Conservation (phyloP, 1,140 invertebrate genomes). For the Plodia interpunctella region DNA sequence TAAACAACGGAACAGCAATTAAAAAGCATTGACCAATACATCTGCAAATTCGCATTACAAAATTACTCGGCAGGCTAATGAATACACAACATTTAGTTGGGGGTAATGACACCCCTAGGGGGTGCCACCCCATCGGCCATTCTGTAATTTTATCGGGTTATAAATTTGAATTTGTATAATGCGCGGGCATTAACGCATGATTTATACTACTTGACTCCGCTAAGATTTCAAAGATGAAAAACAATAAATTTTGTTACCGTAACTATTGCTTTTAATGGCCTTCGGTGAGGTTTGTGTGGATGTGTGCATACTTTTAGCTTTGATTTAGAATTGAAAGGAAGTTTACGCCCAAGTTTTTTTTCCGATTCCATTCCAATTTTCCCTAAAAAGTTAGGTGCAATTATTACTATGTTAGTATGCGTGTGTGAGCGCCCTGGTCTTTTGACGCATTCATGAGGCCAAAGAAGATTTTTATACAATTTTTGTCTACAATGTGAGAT, state of each 20-base stretch:
- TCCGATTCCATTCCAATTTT: too few species aligned
- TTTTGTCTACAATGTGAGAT: too few species aligned
- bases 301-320: constrained; percentile 8
- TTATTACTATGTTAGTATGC: too few species aligned
- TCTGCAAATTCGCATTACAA: constrained; percentile 4
- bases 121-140: constrained; percentile 46
- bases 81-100: constrained; percentile 63
- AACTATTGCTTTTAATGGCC: constrained; percentile 73
- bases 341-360: too few species aligned
- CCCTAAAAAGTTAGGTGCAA: too few species aligned
- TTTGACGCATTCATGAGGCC: too few species aligned
- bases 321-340: too few species aligned
- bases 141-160: constrained; percentile 78
- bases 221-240: constrained; percentile 77
- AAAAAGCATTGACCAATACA: neutral
- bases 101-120: constrained; percentile 34
- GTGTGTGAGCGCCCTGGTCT: too few species aligned
- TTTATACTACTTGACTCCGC: constrained; percentile 75
- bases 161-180: constrained; percentile 78
- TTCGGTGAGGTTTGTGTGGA: constrained; percentile 36
- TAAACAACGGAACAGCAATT: neutral
- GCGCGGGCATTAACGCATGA: constrained; percentile 73
- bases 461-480: too few species aligned
- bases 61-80: constrained; percentile 36
- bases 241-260: constrained; percentile 73